Evolutionary conservation across 1,140 invertebrate species (phyloP).

Genomic region (Phymorhynchus buccinoides): DNA sequence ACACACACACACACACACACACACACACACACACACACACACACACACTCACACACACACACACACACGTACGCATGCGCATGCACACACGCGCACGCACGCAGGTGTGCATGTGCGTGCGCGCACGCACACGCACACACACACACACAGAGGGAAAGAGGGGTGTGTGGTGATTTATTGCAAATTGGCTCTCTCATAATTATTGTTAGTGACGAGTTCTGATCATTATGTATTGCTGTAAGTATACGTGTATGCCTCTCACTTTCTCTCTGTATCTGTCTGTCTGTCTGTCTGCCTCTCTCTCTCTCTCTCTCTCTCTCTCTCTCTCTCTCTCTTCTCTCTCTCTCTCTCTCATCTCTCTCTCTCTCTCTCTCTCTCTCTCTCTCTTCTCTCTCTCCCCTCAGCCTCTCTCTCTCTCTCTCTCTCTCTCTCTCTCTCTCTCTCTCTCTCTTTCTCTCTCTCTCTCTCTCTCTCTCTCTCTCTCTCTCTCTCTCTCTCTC

Average conservation of each 20-base stretch:
- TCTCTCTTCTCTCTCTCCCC: neutral
- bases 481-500: neutral
- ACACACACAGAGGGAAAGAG: neutral
- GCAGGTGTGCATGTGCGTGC: neutral
- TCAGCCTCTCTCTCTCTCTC: neutral
- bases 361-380: neutral
- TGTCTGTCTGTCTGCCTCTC: neutral
- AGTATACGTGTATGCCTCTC: neutral
- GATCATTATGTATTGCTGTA: neutral
- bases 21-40: neutral
- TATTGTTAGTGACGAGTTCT: too few species aligned
- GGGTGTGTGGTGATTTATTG: too few species aligned
- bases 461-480: neutral
- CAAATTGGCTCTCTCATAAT: too few species aligned
- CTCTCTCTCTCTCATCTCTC: slow-evolving; percentile 11
- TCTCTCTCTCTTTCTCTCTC: slow-evolving; percentile 4
- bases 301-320: slow-evolving; percentile 13
- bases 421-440: neutral
- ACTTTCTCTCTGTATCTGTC: neutral
- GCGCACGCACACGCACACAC: neutral
- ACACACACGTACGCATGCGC: neutral
- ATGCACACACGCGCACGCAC: neutral
- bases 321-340: slow-evolving; percentile 12
- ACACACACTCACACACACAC: neutral
- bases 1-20: neutral